Evolutionary conservation across 1,140 invertebrate genomes (phyloP).

Genomic region (Tribolium castaneum): DNA sequence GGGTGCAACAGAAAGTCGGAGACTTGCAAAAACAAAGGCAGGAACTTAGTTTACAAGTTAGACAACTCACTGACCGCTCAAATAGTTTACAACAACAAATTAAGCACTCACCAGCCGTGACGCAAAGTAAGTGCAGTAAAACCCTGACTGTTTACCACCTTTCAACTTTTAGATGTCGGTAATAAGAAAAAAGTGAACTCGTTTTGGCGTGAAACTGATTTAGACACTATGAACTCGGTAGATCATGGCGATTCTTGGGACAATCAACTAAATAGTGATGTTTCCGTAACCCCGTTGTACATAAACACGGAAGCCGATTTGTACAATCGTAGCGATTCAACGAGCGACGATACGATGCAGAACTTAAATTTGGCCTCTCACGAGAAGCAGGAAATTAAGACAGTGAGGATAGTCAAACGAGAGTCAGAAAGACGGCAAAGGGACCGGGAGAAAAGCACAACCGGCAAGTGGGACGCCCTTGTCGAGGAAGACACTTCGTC

Average conservation of each 20-base stretch:
- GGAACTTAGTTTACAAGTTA: slow-evolving; percentile 83
- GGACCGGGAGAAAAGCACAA: slow-evolving; percentile 70
- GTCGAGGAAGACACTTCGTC: slow-evolving; percentile 59
- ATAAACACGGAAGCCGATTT: slow-evolving; percentile 56
- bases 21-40: slow-evolving; percentile 86
- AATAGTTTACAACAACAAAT: slow-evolving; percentile 69
- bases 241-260: slow-evolving; percentile 68
- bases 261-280: slow-evolving; percentile 43
- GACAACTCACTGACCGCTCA: slow-evolving; percentile 82
- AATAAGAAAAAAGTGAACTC: slow-evolving; percentile 62
- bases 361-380: slow-evolving; percentile 63
- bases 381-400: slow-evolving; percentile 90
- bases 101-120: slow-evolving; percentile 56
- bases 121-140: too few relatives aligned
- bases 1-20: slow-evolving; percentile 85
- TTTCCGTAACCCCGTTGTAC: slow-evolving; percentile 55
- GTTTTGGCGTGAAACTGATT: slow-evolving; percentile 89
- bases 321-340: slow-evolving; percentile 55
- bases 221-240: slow-evolving; percentile 80
- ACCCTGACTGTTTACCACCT: neutral
- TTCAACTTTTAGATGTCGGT: slow-evolving; percentile 42
- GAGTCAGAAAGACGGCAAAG: slow-evolving; percentile 87
- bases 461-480: slow-evolving; percentile 59
- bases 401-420: slow-evolving; percentile 92
- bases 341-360: slow-evolving; percentile 56